These are phyloP conservation scores for Pangasianodon hypophthalmus DNA, from an alignment of 2,113 vertebrate genomes.

Conservation along the genomic window DNA sequence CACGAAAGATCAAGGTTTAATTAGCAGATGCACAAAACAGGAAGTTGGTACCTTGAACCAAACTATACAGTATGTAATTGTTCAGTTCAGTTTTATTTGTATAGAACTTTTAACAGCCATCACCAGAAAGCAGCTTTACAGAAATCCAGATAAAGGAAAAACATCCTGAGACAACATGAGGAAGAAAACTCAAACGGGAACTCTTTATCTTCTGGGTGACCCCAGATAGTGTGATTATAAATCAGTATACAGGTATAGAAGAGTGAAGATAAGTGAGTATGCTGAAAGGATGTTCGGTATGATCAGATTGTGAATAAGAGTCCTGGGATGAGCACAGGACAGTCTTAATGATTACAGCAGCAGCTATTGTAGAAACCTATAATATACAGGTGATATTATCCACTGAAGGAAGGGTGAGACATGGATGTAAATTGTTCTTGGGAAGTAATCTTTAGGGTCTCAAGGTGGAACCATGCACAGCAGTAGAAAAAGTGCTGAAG, in stretches of 20 bases:
- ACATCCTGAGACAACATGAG: too few species aligned
- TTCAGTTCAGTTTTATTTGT: too few species aligned
- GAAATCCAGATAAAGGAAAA: too few species aligned
- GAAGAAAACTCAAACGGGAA: not conserved
- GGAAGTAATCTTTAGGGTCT: not conserved
- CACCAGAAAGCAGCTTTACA: too few species aligned
- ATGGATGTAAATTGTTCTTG: not conserved
- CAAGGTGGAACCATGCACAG: not conserved
- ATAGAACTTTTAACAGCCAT: too few species aligned
- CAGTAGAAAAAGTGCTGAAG: not conserved
- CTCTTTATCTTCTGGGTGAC: too few species aligned
- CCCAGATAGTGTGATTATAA: not conserved
- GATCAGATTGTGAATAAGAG: not conserved
- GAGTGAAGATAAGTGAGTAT: not conserved
- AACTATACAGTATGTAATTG: too few species aligned
- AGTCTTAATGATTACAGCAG: not conserved
- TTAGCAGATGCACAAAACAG: not conserved
- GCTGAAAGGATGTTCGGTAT: not conserved
- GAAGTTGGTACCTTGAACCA: too few species aligned
- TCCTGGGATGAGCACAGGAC: not conserved
- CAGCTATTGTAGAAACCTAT: not conserved
- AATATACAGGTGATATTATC: not conserved
- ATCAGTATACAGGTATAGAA: not conserved
- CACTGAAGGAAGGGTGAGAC: too few species aligned
- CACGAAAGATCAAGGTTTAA: not conserved